Evolutionary conservation across 2,113 vertebrate genomes (phyloP).

Genomic region (Lagopus muta): DNA sequence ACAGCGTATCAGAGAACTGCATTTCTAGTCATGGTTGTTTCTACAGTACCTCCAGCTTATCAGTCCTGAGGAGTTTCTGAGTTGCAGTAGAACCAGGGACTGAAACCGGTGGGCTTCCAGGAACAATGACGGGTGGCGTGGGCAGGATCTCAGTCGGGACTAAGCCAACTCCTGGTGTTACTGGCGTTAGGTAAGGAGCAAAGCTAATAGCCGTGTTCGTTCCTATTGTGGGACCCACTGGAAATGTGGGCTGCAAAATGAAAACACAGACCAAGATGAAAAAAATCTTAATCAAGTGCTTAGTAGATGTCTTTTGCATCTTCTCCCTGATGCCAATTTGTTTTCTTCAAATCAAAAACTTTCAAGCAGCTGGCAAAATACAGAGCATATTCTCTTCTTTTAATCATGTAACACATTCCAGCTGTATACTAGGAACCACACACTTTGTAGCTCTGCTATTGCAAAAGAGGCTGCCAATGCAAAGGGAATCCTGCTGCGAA

Average conservation of each 20-base stretch:
- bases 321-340: neutral
- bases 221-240: slow-evolving; percentile 91
- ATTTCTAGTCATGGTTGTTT: neutral
- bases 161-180: slow-evolving; percentile 92
- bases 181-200: slow-evolving; percentile 90
- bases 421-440: neutral
- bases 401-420: neutral
- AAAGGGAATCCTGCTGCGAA: neutral
- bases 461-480: neutral
- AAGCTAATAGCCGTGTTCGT: slow-evolving; percentile 90
- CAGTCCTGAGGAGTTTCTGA: slow-evolving; percentile 94
- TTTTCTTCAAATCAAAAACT: slow-evolving; percentile 34
- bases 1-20: neutral
- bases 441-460: neutral
- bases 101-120: slow-evolving; percentile 89
- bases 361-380: slow-evolving; percentile 28
- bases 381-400: neutral
- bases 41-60: slow-evolving; percentile 92
- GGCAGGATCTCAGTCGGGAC: slow-evolving; percentile 94
- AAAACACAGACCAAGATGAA: slow-evolving; percentile 73
- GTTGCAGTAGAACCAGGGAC: slow-evolving; percentile 88
- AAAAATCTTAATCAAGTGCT: neutral
- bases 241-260: slow-evolving; percentile 89
- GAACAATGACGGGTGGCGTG: slow-evolving; percentile 86
- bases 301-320: neutral